phyloP scores from a whole-genome alignment of 2,888 invertebrate species.

The Crocallis elinguaria region DNA sequence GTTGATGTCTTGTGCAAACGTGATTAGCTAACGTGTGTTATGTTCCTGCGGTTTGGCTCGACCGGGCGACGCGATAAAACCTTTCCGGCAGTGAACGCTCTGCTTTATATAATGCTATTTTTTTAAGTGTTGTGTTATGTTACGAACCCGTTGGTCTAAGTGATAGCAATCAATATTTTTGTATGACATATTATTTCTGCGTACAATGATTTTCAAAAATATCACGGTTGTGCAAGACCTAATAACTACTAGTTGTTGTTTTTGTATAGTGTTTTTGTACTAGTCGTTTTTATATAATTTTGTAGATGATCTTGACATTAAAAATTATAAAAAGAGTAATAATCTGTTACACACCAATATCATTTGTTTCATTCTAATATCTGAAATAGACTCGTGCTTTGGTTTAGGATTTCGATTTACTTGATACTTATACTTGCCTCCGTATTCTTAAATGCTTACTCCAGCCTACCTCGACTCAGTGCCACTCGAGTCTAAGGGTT shows the following conservation, averaged over 20 bases:
- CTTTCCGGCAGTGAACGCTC: background rate
- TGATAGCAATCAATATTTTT: slow-evolving; percentile 11
- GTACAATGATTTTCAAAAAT: slow-evolving; percentile 11
- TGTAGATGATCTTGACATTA: slow-evolving; percentile 53
- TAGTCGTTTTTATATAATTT: slow-evolving; percentile 57
- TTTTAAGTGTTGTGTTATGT: slow-evolving; percentile 2
- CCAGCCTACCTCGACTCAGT: no score
- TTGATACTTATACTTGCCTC: no score
- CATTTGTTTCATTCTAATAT: slow-evolving; percentile 20
- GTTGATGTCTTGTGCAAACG: slow-evolving; percentile 13
- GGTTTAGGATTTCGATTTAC: no score
- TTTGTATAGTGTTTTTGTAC: slow-evolving; percentile 56
- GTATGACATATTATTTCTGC: slow-evolving; percentile 21
- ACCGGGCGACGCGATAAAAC: background rate
- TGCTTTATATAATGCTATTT: background rate
- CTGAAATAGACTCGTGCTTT: no score
- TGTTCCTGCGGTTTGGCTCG: background rate
- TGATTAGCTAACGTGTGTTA: background rate
- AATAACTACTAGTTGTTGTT: slow-evolving; percentile 30
- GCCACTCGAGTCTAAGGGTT: no score
- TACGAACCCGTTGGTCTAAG: background rate
- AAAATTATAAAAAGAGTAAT: slow-evolving; percentile 62
- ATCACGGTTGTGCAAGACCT: slow-evolving; percentile 40
- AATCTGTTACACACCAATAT: slow-evolving; percentile 50
- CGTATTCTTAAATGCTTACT: no score